These are phyloP conservation scores for Cochlearius cochlearius DNA, from an alignment of 2,113 vertebrate genomes.

Conservation along the genomic window DNA sequence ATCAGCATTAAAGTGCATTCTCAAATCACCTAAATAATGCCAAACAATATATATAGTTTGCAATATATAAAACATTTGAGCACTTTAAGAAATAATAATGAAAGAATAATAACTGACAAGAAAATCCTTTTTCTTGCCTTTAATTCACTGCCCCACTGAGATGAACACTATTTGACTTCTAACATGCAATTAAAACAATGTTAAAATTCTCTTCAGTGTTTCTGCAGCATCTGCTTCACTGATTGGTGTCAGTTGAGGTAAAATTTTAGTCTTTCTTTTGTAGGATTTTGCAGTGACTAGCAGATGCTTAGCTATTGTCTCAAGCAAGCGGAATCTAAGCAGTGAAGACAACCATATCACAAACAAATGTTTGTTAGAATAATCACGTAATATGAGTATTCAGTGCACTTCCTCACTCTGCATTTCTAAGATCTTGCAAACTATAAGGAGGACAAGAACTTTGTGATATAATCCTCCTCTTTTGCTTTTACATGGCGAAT, in stretches of 20 bases:
- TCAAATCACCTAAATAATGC: background rate
- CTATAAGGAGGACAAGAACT: background rate
- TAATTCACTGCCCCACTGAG: background rate
- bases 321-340: background rate
- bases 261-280: constrained; percentile 18
- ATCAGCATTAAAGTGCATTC: background rate
- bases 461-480: background rate
- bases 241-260: constrained; percentile 40
- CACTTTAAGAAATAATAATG: background rate
- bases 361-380: constrained; percentile 18
- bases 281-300: background rate
- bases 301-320: constrained; percentile 52
- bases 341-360: constrained; percentile 17
- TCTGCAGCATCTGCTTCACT: constrained; percentile 31
- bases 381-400: background rate
- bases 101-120: background rate
- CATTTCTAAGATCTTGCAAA: background rate
- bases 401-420: background rate
- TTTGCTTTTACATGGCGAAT: background rate
- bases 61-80: background rate
- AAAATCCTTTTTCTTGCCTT: background rate
- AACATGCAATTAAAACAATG: background rate
- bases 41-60: background rate
- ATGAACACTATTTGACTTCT: background rate
- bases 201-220: background rate